Conservation (phyloP, 2,797 vertebrate species). For the Oreochromis mossambicus region DNA sequence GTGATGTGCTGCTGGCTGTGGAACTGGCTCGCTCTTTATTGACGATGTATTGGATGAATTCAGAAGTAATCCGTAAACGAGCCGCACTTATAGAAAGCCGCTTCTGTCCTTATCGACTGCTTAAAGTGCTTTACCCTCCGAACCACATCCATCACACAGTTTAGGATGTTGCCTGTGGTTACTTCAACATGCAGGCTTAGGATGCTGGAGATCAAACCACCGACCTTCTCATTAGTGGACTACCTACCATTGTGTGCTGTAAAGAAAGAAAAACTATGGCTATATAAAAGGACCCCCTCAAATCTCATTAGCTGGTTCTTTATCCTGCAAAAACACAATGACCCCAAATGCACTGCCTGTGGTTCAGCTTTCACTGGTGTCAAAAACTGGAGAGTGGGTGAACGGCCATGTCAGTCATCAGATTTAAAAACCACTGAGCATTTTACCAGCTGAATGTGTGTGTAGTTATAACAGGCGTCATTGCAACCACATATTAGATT, state of each 20-base stretch:
- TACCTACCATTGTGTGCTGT: background rate
- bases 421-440: background rate
- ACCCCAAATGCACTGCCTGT: background rate
- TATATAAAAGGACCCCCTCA: background rate
- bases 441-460: background rate
- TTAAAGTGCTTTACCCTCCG: background rate
- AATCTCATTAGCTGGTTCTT: background rate
- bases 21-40: rapidly evolving
- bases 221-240: background rate
- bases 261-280: background rate
- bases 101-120: background rate
- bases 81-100: rapidly evolving
- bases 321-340: background rate
- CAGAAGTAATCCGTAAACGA: rapidly evolving
- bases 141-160: background rate
- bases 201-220: background rate
- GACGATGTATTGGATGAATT: background rate
- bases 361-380: background rate
- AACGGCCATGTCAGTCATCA: background rate
- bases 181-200: background rate
- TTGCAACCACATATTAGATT: background rate
- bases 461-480: rapidly evolving
- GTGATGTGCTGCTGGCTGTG: rapidly evolving
- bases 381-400: background rate
- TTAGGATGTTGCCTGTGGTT: background rate